Base-by-base conservation (phyloP, 2,113 vertebrate genomes). In the Lichenostomus cassidix region DNA sequence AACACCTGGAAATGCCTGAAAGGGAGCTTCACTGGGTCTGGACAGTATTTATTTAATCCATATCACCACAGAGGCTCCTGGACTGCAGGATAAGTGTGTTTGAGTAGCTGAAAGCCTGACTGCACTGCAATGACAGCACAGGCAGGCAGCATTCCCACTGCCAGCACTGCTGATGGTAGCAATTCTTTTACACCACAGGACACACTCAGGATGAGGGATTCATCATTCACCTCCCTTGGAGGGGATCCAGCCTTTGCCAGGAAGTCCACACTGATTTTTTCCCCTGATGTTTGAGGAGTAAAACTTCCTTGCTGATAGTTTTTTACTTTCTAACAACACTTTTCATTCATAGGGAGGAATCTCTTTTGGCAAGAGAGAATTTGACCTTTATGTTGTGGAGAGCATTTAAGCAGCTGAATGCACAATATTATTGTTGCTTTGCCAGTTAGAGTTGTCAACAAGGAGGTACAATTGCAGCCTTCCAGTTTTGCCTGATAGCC, bases 261-360 rank as follows among this genome's bases (percentile, higher is more conserved):
- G 58, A 90, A 91, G n/a, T 46, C 58, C 58, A 85, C 59, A 78
- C 6, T 8, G 41, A 22, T 41, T 46, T 85, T 52, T 28, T 35
- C 6, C 28, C n/a, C 8, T 37, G 6, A n/a, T 0, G 5, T 69
- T 12, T 46, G 69, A 89, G 10, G 16, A 78, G 23, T 31, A 56
- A 17, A 84, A 63, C 15, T 50, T 91, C 60, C 59, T 91, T 87
- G 50, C 49, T 68, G 27, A 31, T 29, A 44, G 12, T 11, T 17
- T 63, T 84, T 70, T 18, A n/a, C n/a, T 74, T 87, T 78, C 35
- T 55, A 63, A 25, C 5, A 62, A 44, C 20, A 44, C 13, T 82
- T 64, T 64, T 21, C 11, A n/a, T 60, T 71, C 0, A 0, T 2
- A 64, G 78, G 29, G 19, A 87, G 8, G 24, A 75, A 52, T 44